Evolutionary conservation across 2,797 vertebrate genomes (phyloP).

Genomic region (Eremophila alpestris): DNA sequence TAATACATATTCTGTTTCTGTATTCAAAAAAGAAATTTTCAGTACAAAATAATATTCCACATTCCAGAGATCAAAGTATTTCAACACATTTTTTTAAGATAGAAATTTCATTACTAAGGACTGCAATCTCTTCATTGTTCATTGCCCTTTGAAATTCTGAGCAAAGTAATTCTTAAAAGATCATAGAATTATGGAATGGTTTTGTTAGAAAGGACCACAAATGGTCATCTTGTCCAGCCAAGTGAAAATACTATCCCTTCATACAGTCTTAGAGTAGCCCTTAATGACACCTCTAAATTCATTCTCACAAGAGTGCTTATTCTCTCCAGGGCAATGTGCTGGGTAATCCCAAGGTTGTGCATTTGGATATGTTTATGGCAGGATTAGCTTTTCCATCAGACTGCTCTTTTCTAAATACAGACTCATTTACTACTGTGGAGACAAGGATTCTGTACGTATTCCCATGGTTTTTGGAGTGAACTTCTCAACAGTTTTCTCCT

Average conservation of each 20-base stretch:
- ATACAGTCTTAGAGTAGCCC: neutral
- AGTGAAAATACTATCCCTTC: neutral
- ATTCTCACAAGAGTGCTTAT: neutral
- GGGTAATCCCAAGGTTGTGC: accelerated
- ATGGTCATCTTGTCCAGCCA: neutral
- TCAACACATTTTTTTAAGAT: neutral
- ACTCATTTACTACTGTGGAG: neutral
- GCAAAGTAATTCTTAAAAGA: neutral
- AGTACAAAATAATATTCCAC: neutral
- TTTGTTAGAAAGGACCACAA: neutral
- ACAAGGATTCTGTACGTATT: neutral
- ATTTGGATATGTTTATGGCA: neutral
- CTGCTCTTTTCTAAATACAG: neutral
- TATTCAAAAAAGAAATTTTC: neutral
- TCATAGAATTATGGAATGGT: neutral
- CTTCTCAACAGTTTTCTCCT: neutral
- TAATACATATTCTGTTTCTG: neutral
- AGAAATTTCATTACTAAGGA: neutral
- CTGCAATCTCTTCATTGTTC: neutral
- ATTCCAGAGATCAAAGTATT: neutral
- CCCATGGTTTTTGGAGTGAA: neutral
- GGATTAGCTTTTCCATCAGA: neutral
- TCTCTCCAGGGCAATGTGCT: neutral
- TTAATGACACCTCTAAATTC: neutral
- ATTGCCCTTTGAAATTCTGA: neutral